Evolutionary conservation across 2,888 invertebrate genomes (phyloP).

Genomic region (Muscina levida): DNA sequence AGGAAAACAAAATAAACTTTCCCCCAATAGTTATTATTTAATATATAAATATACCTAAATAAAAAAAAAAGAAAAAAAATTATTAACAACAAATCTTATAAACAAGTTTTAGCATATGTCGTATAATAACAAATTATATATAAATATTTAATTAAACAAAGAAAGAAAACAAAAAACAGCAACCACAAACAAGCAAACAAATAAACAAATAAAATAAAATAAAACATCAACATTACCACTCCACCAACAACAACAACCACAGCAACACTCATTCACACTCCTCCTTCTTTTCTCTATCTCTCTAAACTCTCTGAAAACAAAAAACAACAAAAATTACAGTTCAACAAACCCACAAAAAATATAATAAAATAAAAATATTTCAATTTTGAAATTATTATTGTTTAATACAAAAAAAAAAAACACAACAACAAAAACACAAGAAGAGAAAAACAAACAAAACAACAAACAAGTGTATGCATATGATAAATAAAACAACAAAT

Average conservation of each 20-base stretch:
- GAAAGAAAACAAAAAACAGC: too few relatives aligned
- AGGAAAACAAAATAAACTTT: constrained; percentile 63
- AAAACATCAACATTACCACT: constrained; percentile 60
- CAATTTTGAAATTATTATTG: constrained; percentile 60
- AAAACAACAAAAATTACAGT: constrained; percentile 63
- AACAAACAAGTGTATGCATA: constrained; percentile 61
- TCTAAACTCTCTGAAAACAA: constrained; percentile 43
- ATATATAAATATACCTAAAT: constrained; percentile 65
- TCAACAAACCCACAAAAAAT: too few relatives aligned
- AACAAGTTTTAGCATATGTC: constrained; percentile 59
- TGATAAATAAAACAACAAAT: constrained; percentile 51
- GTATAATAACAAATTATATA: constrained; percentile 63
- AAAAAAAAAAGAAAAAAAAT: constrained; percentile 20
- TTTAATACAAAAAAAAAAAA: constrained; percentile 44
- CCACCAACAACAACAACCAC: constrained; percentile 37
- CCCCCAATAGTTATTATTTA: constrained; percentile 70
- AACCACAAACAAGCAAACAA: too few relatives aligned
- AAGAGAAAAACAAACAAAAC: constrained; percentile 14
- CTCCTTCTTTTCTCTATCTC: constrained; percentile 38
- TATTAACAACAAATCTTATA: constrained; percentile 43
- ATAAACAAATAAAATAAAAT: constrained; percentile 48
- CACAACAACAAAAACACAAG: constrained; percentile 2
- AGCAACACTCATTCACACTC: constrained; percentile 28
- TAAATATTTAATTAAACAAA: constrained; percentile 69
- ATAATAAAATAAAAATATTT: constrained; percentile 53